These are phyloP conservation scores for Brachypodius melanocephalos DNA, from an alignment of 2,113 vertebrate species.

Conservation along the genomic window DNA sequence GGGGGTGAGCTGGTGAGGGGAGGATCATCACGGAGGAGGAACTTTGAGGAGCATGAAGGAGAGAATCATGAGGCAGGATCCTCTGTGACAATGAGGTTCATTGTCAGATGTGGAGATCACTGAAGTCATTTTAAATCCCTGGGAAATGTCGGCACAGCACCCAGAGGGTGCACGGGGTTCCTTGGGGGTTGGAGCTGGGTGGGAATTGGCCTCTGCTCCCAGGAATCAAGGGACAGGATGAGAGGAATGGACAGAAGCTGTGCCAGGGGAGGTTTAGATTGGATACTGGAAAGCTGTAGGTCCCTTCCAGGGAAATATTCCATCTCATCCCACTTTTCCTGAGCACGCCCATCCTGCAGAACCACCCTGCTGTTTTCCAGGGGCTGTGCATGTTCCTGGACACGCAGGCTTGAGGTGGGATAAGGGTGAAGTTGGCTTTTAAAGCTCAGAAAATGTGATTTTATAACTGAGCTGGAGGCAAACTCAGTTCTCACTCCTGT, in stretches of 20 bases:
- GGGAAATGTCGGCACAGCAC: background rate
- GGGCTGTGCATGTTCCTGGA: rapidly evolving
- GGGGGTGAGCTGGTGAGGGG: too few species aligned
- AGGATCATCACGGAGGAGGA: too few species aligned
- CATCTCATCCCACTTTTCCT: background rate
- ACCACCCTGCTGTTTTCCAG: background rate
- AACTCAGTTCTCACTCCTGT: background rate
- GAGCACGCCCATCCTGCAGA: background rate
- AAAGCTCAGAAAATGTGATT: background rate
- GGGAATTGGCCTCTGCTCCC: background rate
- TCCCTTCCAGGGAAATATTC: background rate
- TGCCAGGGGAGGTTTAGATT: background rate
- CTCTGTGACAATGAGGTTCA: background rate
- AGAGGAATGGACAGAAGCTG: background rate
- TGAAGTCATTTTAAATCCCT: background rate
- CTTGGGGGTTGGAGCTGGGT: rapidly evolving
- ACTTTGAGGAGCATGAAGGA: too few species aligned
- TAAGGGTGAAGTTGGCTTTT: rapidly evolving
- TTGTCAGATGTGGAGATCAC: background rate
- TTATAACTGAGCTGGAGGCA: rapidly evolving
- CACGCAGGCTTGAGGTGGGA: background rate
- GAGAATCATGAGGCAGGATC: too few species aligned
- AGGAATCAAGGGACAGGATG: background rate
- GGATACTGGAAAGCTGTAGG: rapidly evolving
- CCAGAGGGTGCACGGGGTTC: background rate